Base-by-base conservation (phyloP, 2,113 vertebrate genomes). In the Nestor notabilis region DNA sequence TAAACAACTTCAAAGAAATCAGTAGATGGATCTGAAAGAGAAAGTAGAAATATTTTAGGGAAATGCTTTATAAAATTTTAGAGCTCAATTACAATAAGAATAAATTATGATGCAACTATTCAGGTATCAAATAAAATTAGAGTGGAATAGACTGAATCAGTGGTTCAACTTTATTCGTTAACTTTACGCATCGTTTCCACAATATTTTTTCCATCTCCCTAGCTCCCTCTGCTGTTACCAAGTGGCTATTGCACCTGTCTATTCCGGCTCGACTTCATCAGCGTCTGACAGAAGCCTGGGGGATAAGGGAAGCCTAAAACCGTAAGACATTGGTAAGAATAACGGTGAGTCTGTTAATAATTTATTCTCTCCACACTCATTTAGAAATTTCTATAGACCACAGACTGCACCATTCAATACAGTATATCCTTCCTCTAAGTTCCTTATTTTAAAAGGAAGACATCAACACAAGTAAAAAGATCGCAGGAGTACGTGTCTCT, bases 241-340 rank as follows among this genome's bases (percentile, higher is more conserved):
- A 13, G 18, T 8, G 19, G 61, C 35, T 47, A 8, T 18, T 15
- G 35, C 78, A 11, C 2, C 21, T n/a, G 6, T 20, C 46, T 24
- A 3, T 75, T 65, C 27, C 7, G 1, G 14, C 64, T 29, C 11
- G 33, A 1, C 47, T 17, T 5, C 0, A 31, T 19, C n/a, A 7
- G 39, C 15, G 28, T 13, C n/a, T 17, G 37, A 4, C 44, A 23
- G 10, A 39, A n/a, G 10, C 1, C 60, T 11, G 4, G 2, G 37
- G 21, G 4, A 28, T n/a, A 33, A 13, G 39, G 18, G 52, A 64
- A 71, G 70, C 43, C 29, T 72, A 35, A 43, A 87, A 70, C 3
- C 5, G 1, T 35, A 41, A 33, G 1, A 11, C 15, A 9, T 17
- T 27, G 29, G 1, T 28, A 43, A 53, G 56, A n/a, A 47, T n/a